These are phyloP conservation scores for Haliclystus octoradiatus DNA, from an alignment of 30 jellyfish, hydroid and myxozoan species.

Conservation along the genomic window DNA sequence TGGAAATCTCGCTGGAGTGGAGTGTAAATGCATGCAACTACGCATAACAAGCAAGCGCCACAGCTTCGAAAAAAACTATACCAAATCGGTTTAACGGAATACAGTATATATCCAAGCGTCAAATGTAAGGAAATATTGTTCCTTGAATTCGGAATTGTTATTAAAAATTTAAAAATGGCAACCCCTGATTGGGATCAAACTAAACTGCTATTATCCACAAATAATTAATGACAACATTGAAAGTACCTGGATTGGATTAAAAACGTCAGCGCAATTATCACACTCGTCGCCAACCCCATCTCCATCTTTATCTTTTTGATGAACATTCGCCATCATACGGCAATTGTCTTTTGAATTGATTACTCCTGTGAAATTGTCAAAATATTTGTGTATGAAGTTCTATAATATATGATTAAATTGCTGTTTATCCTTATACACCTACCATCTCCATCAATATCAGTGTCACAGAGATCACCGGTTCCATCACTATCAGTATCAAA, in stretches of 20 bases:
- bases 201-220: background rate
- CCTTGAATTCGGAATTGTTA: too few relatives aligned
- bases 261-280: constrained; percentile 59
- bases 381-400: background rate
- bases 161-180: too few relatives aligned
- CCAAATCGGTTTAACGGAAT: too few relatives aligned
- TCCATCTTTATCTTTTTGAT: constrained; percentile 47
- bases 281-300: constrained; percentile 80
- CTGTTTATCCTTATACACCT: background rate
- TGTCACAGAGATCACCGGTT: constrained; percentile 65
- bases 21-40: too few relatives aligned
- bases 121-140: too few relatives aligned
- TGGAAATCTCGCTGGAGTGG: too few relatives aligned
- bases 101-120: too few relatives aligned
- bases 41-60: too few relatives aligned
- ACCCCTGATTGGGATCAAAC: too few relatives aligned
- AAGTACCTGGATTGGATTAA: constrained; percentile 54
- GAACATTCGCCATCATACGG: constrained; percentile 29
- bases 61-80: too few relatives aligned
- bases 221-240: background rate
- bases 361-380: constrained; percentile 16
- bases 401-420: background rate
- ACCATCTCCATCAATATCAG: constrained; percentile 90
- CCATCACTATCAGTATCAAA: constrained; percentile 68
- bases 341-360: constrained; percentile 65